These are phyloP conservation scores for Alloscopus bannaensis DNA, from an alignment of 2,888 invertebrate species.

Conservation along the genomic window DNA sequence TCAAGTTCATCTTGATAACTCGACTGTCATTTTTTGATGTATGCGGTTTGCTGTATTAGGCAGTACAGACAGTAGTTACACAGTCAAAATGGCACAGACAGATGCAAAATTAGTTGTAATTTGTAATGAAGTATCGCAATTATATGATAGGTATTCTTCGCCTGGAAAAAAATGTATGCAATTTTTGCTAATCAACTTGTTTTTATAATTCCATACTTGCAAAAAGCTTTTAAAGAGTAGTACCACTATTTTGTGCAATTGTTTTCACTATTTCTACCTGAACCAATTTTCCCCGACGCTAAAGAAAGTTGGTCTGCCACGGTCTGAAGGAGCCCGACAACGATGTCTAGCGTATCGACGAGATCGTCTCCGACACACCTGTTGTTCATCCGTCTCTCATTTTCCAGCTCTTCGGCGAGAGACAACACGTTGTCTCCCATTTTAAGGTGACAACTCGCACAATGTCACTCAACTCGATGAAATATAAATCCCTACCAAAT, in stretches of 20 bases:
- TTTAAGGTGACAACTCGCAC: constrained; percentile 8
- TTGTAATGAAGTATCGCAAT: too few relatives aligned
- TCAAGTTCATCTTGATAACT: constrained; percentile 51
- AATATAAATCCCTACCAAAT: background rate
- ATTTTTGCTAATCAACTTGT: too few relatives aligned
- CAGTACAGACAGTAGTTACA: too few relatives aligned
- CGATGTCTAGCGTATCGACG: constrained; percentile 34
- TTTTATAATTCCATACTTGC: too few relatives aligned
- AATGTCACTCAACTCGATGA: background rate
- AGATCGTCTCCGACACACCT: constrained; percentile 34
- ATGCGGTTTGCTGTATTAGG: too few relatives aligned
- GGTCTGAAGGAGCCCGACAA: constrained; percentile 33
- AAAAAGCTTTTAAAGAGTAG: too few relatives aligned
- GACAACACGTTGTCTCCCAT: constrained; percentile 22
- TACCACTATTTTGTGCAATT: too few relatives aligned
- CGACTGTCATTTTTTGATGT: background rate
- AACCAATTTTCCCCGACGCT: constrained; percentile 31
- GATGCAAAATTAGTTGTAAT: too few relatives aligned
- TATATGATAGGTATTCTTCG: too few relatives aligned
- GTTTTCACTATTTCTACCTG: too few relatives aligned
- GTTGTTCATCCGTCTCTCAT: background rate
- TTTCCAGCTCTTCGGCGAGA: constrained; percentile 41
- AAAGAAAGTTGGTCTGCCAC: constrained; percentile 46
- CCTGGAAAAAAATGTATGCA: too few relatives aligned
- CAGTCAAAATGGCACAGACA: too few relatives aligned